A percentile compares a stretch with the other conserved stretches of the same genome.
Conservation (phyloP, 2,888 invertebrate species). For the Proisotoma minuta region DNA sequence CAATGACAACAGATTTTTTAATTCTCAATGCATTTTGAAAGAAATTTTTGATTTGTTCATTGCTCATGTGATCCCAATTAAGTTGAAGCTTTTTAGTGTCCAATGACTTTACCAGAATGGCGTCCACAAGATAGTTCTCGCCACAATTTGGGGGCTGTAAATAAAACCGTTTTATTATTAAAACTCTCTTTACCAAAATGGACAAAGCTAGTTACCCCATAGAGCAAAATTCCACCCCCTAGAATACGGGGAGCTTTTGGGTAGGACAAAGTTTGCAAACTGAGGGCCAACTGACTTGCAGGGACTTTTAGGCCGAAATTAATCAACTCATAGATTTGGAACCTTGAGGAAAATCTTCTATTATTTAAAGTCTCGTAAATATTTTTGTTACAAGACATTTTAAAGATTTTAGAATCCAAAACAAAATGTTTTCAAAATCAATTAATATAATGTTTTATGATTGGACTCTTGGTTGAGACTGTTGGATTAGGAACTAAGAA, state of each 20-base stretch:
- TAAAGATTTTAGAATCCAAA: background rate
- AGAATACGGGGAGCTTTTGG: background rate
- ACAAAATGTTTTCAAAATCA: too few relatives aligned
- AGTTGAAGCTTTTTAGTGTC: background rate
- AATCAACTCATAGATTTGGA: background rate
- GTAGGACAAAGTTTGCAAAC: background rate
- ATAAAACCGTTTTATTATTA: background rate
- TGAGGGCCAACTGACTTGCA: background rate
- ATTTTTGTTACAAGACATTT: background rate
- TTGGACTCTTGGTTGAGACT: too few relatives aligned
- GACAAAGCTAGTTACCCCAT: background rate
- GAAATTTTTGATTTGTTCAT: background rate
- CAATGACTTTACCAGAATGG: background rate
- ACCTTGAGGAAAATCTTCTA: background rate
- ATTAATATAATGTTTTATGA: too few relatives aligned
- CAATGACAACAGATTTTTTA: background rate
- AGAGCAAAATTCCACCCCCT: background rate
- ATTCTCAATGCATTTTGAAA: background rate
- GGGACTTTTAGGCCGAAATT: background rate
- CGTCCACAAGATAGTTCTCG: background rate
- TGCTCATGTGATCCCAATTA: background rate
- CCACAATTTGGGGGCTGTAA: background rate
- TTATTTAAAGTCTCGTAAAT: background rate
- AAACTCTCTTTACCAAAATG: background rate
- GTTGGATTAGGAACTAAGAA: too few relatives aligned